Evolutionary conservation across 2,797 vertebrate genomes (phyloP), one percentile per base, ranked within the genome.

Genomic region (Hypotaenidia okinawae): DNA sequence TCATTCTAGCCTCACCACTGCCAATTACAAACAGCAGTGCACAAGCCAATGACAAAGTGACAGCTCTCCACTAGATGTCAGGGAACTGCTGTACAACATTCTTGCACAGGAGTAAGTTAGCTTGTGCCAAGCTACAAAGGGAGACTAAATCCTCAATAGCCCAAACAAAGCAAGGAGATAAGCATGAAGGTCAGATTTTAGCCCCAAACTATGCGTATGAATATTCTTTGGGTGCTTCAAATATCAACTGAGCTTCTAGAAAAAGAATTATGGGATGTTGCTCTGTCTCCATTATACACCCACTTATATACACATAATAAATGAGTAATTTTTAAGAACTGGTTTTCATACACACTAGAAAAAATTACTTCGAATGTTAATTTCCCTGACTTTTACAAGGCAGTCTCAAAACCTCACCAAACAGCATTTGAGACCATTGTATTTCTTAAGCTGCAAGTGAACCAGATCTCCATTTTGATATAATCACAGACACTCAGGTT

Each of bases 21-120:
- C 5, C 59, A 11, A 27, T 11, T 18, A 43, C 51, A 22, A 76
- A 57, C 45, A 41, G 70, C 58, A 13, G 10, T 13, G 14, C 58
- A 39, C 67, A 58, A 30, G 43, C 6, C 43, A 70, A 37, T 1
- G 32, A 22, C 35, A 7, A 73, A 32, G 57, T 21, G 73, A 27
- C 73, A 83, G 30, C 37, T 68, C 75, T 82, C 94, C 97, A 94
- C 91, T 87, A 97, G 97, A 75, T 96, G 97, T 94, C 97, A 97
- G 91, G 18, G 30, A 75, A 94, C 82, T 33, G 52, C 90, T 84
- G 18, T 10, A 76, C 23, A 63, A 90, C 43, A 19, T 37, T 66
- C 35, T 67, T 39, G 7, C 33, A 47, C 13, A 1, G 0, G 5
- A 13, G 6, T 1, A 37, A 61, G 17, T n/a, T 18, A 23, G 11